Base-by-base conservation (phyloP, 2,797 vertebrate species). In the Ctenosaura bakeri region DNA sequence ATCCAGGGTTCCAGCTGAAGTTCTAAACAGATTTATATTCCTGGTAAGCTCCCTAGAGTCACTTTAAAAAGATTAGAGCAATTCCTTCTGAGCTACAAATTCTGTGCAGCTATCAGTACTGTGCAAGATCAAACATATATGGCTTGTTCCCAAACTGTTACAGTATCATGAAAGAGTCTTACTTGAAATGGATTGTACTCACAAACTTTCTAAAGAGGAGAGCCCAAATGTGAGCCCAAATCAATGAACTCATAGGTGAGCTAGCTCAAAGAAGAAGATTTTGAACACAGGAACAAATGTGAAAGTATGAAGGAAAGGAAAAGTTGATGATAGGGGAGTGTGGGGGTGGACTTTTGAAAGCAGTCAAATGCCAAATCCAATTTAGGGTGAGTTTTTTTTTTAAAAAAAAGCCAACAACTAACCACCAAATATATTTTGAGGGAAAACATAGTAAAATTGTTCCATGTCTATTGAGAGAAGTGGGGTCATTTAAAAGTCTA, bases 11-110 rank as follows among this genome's bases (percentile, higher is more conserved):
- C 71, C 56, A 83, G 1, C 3, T 91, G 16, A 76, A n/a, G 87
- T 90, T 94, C 92, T 86, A 66, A 73, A 91, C 32, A 38, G 86
- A 89, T 69, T 52, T 90, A 66, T 77, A 81, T 0, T 29, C 13
- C 0, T 0, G 14, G 35, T 87, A 77, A 64, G 81, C 50, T 46
- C 6, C 85, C 66, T 81, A 86, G 38, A 92, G 46, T 1, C 24
- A 50, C 82, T 77, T 84, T 77, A 56, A 74, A 71, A 85, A 89
- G 73, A 89, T 78, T 77, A 76, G n/a, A 42, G 74, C 79, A 35
- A 71, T 50, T 62, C 24, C 35, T 46, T 93, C 3, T 0, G 26
- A 87, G 89, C 71, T 87, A 92, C 86, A 50, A 90, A 91, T 85
- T 89, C 46, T 81, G 1, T 8, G 59, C 38, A 42, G 1, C 77